These are phyloP conservation scores for Alloscopus bannaensis DNA, from an alignment of 2,888 invertebrate genomes.

Conservation along the genomic window DNA sequence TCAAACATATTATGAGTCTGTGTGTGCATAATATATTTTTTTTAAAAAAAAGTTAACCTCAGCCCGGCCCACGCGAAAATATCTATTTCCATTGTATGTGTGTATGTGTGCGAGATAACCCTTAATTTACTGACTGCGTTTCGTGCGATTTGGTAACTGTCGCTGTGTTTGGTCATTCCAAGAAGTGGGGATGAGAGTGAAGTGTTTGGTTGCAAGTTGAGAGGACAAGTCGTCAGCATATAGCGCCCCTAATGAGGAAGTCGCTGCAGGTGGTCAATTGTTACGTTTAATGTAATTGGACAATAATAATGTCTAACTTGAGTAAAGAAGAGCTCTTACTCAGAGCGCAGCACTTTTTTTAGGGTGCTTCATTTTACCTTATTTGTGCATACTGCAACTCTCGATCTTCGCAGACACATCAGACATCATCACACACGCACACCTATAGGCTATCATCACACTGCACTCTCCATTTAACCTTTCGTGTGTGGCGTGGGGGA, in stretches of 20 bases:
- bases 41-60: background rate
- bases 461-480: no score
- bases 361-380: constrained; percentile 42
- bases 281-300: constrained; percentile 59
- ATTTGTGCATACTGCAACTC: no score
- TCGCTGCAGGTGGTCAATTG: constrained; percentile 58
- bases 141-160: constrained; percentile 26
- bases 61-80: background rate
- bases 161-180: constrained; percentile 42
- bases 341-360: constrained; percentile 7
- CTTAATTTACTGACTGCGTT: background rate
- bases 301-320: constrained; percentile 39
- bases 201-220: constrained; percentile 15
- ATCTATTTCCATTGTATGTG: constrained; percentile 26
- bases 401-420: no score
- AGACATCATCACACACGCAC: no score
- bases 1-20: background rate
- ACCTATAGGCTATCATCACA: no score
- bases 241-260: constrained; percentile 59
- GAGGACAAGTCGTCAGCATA: constrained; percentile 29
- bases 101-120: no score
- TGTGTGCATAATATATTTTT: background rate
- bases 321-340: background rate
- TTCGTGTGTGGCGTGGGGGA: no score
- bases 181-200: background rate